Evolutionary conservation across 2,888 invertebrate genomes (phyloP), one percentile per base, ranked within the genome.

Genomic region (Rosalia funebris): DNA sequence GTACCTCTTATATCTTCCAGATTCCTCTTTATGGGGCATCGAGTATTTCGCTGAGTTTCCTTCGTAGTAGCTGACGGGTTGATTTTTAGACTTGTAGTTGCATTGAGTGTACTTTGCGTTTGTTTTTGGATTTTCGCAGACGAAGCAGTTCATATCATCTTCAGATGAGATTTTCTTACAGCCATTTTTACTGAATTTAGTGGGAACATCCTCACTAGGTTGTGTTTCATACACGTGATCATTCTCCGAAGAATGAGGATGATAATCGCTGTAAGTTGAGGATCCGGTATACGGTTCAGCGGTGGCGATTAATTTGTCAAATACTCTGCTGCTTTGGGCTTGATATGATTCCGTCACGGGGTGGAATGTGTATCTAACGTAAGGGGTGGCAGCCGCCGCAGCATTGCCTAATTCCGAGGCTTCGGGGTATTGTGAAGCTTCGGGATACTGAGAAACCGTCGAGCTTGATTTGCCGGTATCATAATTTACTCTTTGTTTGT

Each of bases 81-180:
- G 75, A 0, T 84, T 85, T 54, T 85, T 82, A 14, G 84, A 82
- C 2, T 82, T 82, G 72, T 87, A 88, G 0, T 84, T 84, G 66
- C 88, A 88, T 59, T 85, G 83, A 60, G 87, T 86, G 53, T 83
- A 86, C 66, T 83, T 83, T 0, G 83, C 84, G n/a, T 85, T 84
- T 1, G 81, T 83, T 52, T 82, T 82, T 0, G 82, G 81, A 57
- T 86, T 83, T 64, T 83, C 82, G 70, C 88, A 88, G 0, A 87
- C 81, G 55, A 82, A 83, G 69, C 86, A 86, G 50, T 82, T 83
- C 76, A 84, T 83, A 1, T 82, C 80, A 3, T 71, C 70, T 4
- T 73, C 57, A 2, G 76, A 71, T 2, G 52, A 20, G 0, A 89
- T 83, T 74, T 86, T 85, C 71, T 86, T 85, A 69, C 91, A 92